These are phyloP conservation scores for Arctia plantaginis DNA, from an alignment of 2,888 invertebrate genomes.

Conservation along the genomic window DNA sequence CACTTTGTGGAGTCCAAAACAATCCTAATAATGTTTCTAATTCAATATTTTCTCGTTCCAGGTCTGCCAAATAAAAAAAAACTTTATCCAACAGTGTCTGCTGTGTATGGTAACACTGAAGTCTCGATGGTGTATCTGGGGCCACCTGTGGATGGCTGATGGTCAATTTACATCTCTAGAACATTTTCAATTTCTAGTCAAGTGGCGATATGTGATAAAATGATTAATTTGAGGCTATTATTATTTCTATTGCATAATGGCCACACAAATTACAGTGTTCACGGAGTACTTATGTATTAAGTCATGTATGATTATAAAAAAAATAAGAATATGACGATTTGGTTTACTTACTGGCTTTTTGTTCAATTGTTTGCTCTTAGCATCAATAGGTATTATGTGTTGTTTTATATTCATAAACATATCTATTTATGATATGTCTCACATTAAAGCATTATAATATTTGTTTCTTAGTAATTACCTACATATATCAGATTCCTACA, in stretches of 20 bases:
- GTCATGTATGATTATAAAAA: not conserved
- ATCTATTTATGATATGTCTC: conserved; percentile 1
- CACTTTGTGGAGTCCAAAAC: too few species aligned
- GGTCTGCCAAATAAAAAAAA: conserved; percentile 96
- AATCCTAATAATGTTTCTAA: too few species aligned
- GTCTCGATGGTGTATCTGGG: conserved; percentile 99
- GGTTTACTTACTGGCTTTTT: not conserved
- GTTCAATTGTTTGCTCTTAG: not conserved
- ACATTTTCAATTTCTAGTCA: conserved; percentile 60
- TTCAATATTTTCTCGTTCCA: conserved; percentile 76
- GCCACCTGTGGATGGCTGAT: conserved; percentile 97
- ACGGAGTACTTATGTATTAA: not conserved
- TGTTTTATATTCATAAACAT: not conserved
- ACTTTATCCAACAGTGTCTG: conserved; percentile 98
- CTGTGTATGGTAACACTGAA: conserved; percentile 99
- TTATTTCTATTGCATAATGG: conserved; percentile 17
- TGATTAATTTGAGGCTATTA: conserved; percentile 40
- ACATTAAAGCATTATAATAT: not conserved
- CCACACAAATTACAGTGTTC: not conserved
- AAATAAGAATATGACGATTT: not conserved
- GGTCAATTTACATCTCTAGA: conserved; percentile 49
- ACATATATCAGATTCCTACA: not conserved
- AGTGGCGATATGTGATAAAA: conserved; percentile 61
- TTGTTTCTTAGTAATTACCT: not conserved
- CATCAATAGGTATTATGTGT: not conserved